Evolutionary conservation across 2,113 vertebrate species (phyloP), one percentile per base, ranked within the genome.

Genomic region (Apeltes quadracus): DNA sequence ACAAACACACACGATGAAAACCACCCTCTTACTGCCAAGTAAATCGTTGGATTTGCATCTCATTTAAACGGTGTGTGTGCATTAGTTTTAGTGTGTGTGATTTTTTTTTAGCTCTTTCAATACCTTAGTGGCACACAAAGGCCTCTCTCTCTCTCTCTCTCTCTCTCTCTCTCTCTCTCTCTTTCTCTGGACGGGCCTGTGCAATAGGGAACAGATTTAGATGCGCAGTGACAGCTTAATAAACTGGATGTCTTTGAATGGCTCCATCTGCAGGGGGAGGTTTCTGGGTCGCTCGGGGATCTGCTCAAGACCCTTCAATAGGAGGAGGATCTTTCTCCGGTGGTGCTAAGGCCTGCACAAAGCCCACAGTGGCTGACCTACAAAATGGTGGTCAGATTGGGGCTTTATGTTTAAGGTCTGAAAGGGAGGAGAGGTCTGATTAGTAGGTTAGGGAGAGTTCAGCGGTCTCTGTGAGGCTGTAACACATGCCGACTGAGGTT

Each of bases 181-280:
- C 75, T 53, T 62, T 93, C 51, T 76, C 63, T 81, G 87, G 87
- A 84, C 87, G 82, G 67, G 79, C 77, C 77, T 70, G 82, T 76
- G 82, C 92, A 95, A 96, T 93, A 95, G 93, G 92, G 95, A 95
- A 96, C 95, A 96, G 96, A 97, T 97, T 97, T 97, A 97, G 95
- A 97, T 97, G 92, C 92, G 92, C 91, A 29, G 92, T 97, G 96
- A 97, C 96, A 97, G 94, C 96, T 98, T 96, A 96, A 96, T 97
- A 95, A 91, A 94, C 93, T 93, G 90, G 91, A 93, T 92, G 92
- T 92, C 90, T 93, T 93, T 90, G 94, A 93, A 88, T 85, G 86
- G 80, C 87, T 94, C 87, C 87, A 83, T 90, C 69, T 90, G 88
- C 66, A 81, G 69, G 62, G 84, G 88, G 79, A 84, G 84, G 82